Conservation (phyloP, 2,888 invertebrate species). For the Diplazon laetatorius region DNA sequence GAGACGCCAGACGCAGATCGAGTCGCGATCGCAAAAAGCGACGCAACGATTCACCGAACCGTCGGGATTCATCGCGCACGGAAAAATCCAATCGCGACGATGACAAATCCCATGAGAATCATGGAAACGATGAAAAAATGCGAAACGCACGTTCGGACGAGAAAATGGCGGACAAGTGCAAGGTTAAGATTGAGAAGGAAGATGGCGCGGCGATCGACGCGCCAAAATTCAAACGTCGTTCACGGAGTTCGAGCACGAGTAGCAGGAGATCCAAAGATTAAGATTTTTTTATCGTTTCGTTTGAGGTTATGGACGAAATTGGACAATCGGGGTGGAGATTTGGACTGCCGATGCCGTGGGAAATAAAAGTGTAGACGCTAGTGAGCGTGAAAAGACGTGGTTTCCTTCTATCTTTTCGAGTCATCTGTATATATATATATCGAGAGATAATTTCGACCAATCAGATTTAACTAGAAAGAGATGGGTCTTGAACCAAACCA, state of each 20-base stretch:
- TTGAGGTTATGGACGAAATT: slow-evolving; percentile 5
- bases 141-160: slow-evolving; percentile 66
- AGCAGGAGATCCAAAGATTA: slow-evolving; percentile 77
- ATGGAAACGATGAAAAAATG: slow-evolving; percentile 70
- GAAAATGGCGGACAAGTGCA: slow-evolving; percentile 63
- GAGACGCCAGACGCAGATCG: slow-evolving; percentile 71
- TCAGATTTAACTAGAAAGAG: too few relatives aligned
- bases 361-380: too few relatives aligned
- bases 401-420: too few relatives aligned
- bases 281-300: too few relatives aligned
- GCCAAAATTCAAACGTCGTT: slow-evolving; percentile 77
- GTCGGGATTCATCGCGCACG: slow-evolving; percentile 72
- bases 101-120: slow-evolving; percentile 71
- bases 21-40: slow-evolving; percentile 74
- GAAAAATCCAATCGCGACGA: slow-evolving; percentile 71
- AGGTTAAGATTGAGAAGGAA: slow-evolving; percentile 66
- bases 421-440: too few relatives aligned
- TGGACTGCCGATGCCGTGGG: too few relatives aligned
- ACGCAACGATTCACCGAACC: slow-evolving; percentile 73
- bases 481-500: too few relatives aligned
- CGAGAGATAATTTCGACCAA: too few relatives aligned
- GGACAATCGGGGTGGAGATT: too few relatives aligned
- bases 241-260: slow-evolving; percentile 76
- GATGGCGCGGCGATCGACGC: slow-evolving; percentile 65
- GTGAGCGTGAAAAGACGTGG: too few relatives aligned